These are phyloP conservation scores for Agelastica alni DNA, from an alignment of 2,888 invertebrate genomes.

Conservation along the genomic window DNA sequence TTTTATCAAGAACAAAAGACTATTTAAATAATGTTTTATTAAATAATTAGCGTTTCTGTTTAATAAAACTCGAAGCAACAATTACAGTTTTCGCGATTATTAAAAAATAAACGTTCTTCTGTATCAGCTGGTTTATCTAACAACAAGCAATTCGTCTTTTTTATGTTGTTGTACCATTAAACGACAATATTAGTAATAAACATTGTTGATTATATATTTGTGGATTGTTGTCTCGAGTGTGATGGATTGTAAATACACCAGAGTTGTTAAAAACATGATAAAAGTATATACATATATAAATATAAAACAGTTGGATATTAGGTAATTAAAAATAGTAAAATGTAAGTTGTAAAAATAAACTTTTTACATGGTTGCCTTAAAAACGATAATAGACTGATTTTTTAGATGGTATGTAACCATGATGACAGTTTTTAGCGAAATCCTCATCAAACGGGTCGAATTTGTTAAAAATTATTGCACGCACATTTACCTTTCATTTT, in stretches of 20 bases:
- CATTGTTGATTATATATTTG: too few relatives aligned
- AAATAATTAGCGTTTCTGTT: not conserved
- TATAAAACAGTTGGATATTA: constrained; percentile 12
- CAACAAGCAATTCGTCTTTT: too few relatives aligned
- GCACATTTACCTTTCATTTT: too few relatives aligned
- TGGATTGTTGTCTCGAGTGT: too few relatives aligned
- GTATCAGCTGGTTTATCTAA: too few relatives aligned
- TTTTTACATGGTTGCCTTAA: constrained; percentile 50
- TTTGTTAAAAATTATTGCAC: too few relatives aligned
- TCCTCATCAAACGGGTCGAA: too few relatives aligned
- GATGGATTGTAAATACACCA: not conserved
- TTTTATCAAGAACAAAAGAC: constrained; percentile 1
- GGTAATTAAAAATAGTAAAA: constrained; percentile 4
- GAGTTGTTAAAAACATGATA: constrained; percentile 1
- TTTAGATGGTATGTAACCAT: constrained; percentile 28
- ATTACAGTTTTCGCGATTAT: too few relatives aligned
- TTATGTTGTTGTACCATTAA: too few relatives aligned
- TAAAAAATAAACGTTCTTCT: too few relatives aligned
- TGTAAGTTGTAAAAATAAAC: constrained; percentile 31
- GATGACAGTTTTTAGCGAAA: too few relatives aligned
- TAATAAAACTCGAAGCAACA: not conserved
- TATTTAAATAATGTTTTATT: constrained; percentile 1
- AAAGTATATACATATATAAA: constrained; percentile 8
- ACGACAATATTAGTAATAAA: too few relatives aligned
- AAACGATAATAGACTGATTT: constrained; percentile 50